Evolutionary conservation across 2,888 invertebrate species (phyloP), one percentile per base, ranked within the genome.

Genomic region (Phengaris alcon): DNA sequence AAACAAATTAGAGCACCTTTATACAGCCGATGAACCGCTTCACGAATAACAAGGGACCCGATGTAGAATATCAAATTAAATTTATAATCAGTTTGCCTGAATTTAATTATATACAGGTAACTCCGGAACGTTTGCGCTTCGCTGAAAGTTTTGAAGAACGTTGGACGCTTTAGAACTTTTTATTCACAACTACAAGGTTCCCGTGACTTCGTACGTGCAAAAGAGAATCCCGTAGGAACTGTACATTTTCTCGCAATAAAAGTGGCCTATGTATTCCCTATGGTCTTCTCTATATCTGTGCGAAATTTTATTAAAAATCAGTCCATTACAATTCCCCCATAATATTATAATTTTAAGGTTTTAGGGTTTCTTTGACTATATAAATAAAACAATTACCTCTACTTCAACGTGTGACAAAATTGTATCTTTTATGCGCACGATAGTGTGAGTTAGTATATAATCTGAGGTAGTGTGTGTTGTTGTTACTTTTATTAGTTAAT

Each of bases 1-100:
- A 44, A 44, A 64, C 13, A 13, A 64, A 64, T 85, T 54, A 35
- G 10, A 35, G 35, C 35, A 72, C 70, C 70, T 72, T 52, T 52
- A 72, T 7, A 72, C 35, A 72, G 35, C 35, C 54, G 72, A 88
- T 76, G 75, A 76, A 86, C 86, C 84, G 84, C 87, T 88, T 87
- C 10, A 1, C 52, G 52, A 70, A 54, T 54, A 54, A 35, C 72
- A 72, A 54, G 72, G 15, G 52, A 22, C 51, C 51, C 70, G 51
- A 52, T 72, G 72, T 54, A 22, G 46, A 72, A 52, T 52, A 52
- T 72, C 72, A 90, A 91, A 91, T 91, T 91, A 88, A 91, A 90
- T 91, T 91, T 89, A 91, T 91, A 91, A 91, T 91, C 89, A 91
- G 90, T 88, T 86, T 85, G 81, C 83, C 88, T 85, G 85, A 90